Conservation (phyloP, 2,888 invertebrate species). For the Beris morrisii region DNA sequence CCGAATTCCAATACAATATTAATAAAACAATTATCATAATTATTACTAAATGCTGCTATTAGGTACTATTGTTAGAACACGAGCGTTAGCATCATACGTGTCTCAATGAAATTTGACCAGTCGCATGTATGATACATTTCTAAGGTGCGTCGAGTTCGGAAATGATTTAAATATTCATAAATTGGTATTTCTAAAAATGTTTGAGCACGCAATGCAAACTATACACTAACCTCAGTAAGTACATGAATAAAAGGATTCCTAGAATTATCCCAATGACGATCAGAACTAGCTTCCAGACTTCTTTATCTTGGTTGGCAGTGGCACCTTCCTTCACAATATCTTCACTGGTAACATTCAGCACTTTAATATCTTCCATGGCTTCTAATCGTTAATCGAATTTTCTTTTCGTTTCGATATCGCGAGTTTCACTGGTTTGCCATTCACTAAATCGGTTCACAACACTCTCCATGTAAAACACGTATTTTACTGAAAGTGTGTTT, state of each 20-base stretch:
- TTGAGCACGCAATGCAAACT: not conserved
- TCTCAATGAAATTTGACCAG: too few relatives aligned
- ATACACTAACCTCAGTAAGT: conserved; percentile 21
- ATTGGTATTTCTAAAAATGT: not conserved
- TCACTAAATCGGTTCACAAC: conserved; percentile 2
- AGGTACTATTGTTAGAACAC: too few relatives aligned
- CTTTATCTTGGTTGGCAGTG: conserved; percentile 1
- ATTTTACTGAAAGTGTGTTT: too few relatives aligned
- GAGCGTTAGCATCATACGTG: too few relatives aligned
- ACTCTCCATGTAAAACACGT: too few relatives aligned
- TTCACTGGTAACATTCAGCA: conserved; percentile 4
- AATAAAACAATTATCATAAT: too few relatives aligned
- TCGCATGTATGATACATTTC: too few relatives aligned
- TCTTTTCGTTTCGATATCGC: conserved; percentile 21
- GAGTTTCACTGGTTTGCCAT: not conserved
- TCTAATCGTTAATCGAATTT: conserved; percentile 17
- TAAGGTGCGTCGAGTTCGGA: not conserved
- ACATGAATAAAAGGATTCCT: conserved; percentile 27
- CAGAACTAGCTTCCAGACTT: conserved; percentile 22
- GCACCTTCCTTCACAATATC: conserved; percentile 6
- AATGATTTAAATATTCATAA: not conserved
- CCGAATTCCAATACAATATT: too few relatives aligned
- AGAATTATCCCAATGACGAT: conserved; percentile 23
- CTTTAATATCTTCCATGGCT: conserved; percentile 17
- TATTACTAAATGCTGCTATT: too few relatives aligned